Conservation (phyloP, 2,888 invertebrate genomes). For the Hypomecis punctinalis region DNA sequence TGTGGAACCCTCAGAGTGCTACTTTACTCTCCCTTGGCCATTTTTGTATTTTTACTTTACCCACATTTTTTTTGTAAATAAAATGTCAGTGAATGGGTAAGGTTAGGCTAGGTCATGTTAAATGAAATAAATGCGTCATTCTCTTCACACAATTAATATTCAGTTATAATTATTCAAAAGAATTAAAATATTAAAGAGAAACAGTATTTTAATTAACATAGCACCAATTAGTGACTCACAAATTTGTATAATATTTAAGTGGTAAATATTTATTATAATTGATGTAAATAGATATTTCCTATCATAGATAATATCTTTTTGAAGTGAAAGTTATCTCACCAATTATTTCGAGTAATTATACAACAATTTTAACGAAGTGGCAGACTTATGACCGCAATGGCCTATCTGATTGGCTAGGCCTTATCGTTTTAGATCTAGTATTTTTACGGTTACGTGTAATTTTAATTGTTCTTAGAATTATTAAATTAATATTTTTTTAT, state of each 20-base stretch:
- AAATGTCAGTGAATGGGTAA: slow-evolving; percentile 17
- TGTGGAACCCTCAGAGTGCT: too few relatives aligned
- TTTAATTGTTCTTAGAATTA: slow-evolving; percentile 8
- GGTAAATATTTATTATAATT: slow-evolving; percentile 18
- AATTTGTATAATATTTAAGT: slow-evolving; percentile 6
- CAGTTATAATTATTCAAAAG: slow-evolving; percentile 6
- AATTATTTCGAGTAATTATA: slow-evolving; percentile 34
- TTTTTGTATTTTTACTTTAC: too few relatives aligned
- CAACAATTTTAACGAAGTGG: slow-evolving; percentile 57
- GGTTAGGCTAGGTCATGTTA: slow-evolving; percentile 33
- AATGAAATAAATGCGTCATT: slow-evolving; percentile 21
- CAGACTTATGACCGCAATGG: slow-evolving; percentile 51
- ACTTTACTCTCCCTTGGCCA: too few relatives aligned
- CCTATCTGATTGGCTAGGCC: slow-evolving; percentile 46
- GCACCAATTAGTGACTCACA: slow-evolving; percentile 6
- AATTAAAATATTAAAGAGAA: slow-evolving; percentile 15
- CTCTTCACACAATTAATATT: slow-evolving; percentile 22
- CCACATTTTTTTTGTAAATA: too few relatives aligned
- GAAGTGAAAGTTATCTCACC: slow-evolving; percentile 29
- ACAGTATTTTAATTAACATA: slow-evolving; percentile 17
- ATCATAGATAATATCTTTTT: slow-evolving; percentile 20
- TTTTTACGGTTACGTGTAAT: slow-evolving; percentile 45
- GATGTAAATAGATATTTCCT: slow-evolving; percentile 16
- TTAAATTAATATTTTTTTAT: background rate
- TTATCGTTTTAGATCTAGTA: slow-evolving; percentile 56